These are phyloP conservation scores for Eupithecia exiguata DNA, from an alignment of 2,888 invertebrate genomes.

Conservation along the genomic window DNA sequence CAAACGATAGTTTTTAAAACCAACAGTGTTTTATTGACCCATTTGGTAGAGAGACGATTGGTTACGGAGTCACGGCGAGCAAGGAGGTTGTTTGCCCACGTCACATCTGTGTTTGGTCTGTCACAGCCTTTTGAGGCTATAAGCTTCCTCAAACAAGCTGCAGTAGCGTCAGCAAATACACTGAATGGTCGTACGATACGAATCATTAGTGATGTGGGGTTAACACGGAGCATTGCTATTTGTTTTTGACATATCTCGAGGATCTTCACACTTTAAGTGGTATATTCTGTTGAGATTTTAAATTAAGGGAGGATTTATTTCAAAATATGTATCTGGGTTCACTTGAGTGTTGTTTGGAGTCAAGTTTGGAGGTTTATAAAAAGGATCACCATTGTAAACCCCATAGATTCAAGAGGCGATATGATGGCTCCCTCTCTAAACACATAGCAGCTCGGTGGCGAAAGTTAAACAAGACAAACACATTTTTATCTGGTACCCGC, in stretches of 20 bases:
- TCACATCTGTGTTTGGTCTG: conserved; percentile 80
- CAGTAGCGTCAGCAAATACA: conserved; percentile 67
- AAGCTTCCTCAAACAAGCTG: conserved; percentile 72
- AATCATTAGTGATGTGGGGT: conserved; percentile 58
- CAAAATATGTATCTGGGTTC: neutral
- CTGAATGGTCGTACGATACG: conserved; percentile 56
- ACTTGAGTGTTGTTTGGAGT: conserved; percentile 9
- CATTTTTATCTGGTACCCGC: conserved; percentile 75
- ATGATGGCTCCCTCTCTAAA: conserved; percentile 57
- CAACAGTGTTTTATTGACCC: conserved; percentile 66
- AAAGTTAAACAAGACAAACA: conserved; percentile 74
- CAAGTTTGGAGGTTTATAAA: conserved; percentile 33
- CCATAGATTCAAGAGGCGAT: conserved; percentile 41
- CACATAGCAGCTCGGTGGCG: conserved; percentile 64
- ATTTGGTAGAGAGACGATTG: conserved; percentile 64
- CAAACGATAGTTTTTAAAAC: conserved; percentile 62
- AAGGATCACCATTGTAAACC: conserved; percentile 39
- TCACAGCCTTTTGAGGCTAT: conserved; percentile 74
- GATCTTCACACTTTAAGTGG: conserved; percentile 7
- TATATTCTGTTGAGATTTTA: conserved; percentile 14
- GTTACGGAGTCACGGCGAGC: conserved; percentile 57
- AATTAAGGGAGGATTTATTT: neutral
- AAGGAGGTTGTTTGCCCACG: conserved; percentile 68
- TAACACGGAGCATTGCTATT: conserved; percentile 32
- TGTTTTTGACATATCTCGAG: conserved; percentile 29